Evolutionary conservation across 1,140 invertebrate genomes (phyloP), one percentile per base, ranked within the genome.

Genomic region (Calephelis nemesis): DNA sequence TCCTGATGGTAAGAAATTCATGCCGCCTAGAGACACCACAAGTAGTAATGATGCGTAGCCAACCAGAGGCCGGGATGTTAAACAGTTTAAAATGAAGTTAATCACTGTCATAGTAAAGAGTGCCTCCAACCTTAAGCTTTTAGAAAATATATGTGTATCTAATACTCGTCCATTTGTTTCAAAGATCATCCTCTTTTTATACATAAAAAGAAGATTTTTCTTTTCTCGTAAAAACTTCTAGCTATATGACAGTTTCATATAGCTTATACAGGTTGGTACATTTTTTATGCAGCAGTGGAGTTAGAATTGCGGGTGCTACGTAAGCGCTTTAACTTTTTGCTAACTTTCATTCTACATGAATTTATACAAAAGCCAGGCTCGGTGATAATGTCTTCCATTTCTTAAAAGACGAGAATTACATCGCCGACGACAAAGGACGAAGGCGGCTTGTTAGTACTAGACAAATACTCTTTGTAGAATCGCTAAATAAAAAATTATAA

Each of bases 311-410:
- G 69, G 74, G 74, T 74, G 67, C 75, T 70, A 75, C 75, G 73
- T 78, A 81, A 83, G 79, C 76, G 80, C 69, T 83, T 85, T 81
- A 84, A 82, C 77, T 84, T 82, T 85, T 83, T 78, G 76, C 79
- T 78, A 83, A 84, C 74, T 80, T 80, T 84, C 78, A 84, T 82
- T 83, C 75, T 82, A 81, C 81, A 79, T 78, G 77, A 84, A 86
- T 84, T 84, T 84, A 83, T 77, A 84, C 79, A 83, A 85, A 84
- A 84, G 82, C 81, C 78, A 84, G 79, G 76, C 74, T 72, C 74
- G 75, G 76, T 74, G 79, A 82, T 86, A 84, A 86, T 84, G 82
- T 83, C 81, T 83, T 83, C 81, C 81, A 86, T 86, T 84, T 86
- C 79, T 86, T 86, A 85, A 81, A 77, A 86, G 82, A 82, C 78